phyloP scores from a whole-genome alignment of 2,113 vertebrate genomes.

The Zootoca vivipara region DNA sequence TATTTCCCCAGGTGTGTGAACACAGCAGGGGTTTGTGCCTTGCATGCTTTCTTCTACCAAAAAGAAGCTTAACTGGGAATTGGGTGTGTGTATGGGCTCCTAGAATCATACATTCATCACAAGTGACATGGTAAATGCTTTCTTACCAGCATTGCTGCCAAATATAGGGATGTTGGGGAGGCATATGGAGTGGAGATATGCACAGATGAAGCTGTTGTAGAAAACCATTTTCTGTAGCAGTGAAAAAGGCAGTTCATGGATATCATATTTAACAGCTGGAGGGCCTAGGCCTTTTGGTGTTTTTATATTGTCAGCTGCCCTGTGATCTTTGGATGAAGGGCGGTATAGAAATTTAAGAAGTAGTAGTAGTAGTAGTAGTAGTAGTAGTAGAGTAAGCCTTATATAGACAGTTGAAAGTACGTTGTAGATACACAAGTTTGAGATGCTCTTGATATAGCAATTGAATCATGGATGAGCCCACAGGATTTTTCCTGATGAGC shows the following conservation, averaged over 20 bases:
- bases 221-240: neutral
- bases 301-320: no score
- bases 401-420: neutral
- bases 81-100: neutral
- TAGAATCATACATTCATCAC: neutral
- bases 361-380: no score
- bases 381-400: neutral
- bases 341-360: no score
- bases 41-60: neutral
- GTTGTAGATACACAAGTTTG: neutral
- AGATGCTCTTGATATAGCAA: neutral
- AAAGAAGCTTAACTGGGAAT: neutral
- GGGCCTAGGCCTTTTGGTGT: neutral
- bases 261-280: neutral
- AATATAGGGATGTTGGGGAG: neutral
- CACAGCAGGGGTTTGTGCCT: neutral
- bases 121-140: neutral
- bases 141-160: neutral
- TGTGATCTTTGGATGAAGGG: no score
- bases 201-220: neutral
- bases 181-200: neutral
- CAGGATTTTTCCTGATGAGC: neutral
- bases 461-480: neutral
- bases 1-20: neutral
- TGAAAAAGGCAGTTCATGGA: neutral